Evolutionary conservation across 1,140 invertebrate genomes (phyloP).

Genomic region (Tetragonula clypearis): DNA sequence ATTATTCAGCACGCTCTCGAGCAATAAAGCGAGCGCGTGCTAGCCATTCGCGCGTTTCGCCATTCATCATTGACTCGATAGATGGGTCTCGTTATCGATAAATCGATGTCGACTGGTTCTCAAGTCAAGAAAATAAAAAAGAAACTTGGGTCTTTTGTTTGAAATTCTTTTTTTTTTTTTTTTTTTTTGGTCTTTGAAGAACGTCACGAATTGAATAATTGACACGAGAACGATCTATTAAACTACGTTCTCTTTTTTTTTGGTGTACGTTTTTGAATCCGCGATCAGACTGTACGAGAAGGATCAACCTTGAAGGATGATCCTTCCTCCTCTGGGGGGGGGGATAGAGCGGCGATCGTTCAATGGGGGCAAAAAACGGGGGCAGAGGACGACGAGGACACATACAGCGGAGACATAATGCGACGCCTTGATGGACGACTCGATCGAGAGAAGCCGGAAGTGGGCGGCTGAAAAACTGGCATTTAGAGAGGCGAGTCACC

Average conservation of each 20-base stretch:
- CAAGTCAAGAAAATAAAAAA: too few species aligned
- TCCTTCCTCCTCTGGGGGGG: neutral
- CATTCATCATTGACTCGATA: constrained; percentile 21
- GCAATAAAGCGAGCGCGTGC: constrained; percentile 36
- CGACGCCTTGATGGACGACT: constrained; percentile 52
- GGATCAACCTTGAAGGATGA: neutral
- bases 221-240: too few species aligned
- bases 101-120: neutral
- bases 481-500: constrained; percentile 26
- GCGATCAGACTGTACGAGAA: neutral
- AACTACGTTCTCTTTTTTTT: too few species aligned
- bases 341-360: neutral
- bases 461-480: constrained; percentile 44
- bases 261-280: too few species aligned
- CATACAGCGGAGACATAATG: constrained; percentile 50
- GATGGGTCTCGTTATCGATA: neutral
- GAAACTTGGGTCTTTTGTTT: too few species aligned
- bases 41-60: constrained; percentile 6
- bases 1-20: constrained; percentile 43
- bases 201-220: too few species aligned
- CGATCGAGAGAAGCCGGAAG: constrained; percentile 50
- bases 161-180: too few species aligned
- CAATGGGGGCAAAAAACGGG: constrained; percentile 12
- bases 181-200: too few species aligned
- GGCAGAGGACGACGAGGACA: neutral